Percentiles rank a stretch among this genome's conserved stretches.
Evolutionary conservation across 1,140 invertebrate species (phyloP).

Genomic region (Aphaenogaster rudis): DNA sequence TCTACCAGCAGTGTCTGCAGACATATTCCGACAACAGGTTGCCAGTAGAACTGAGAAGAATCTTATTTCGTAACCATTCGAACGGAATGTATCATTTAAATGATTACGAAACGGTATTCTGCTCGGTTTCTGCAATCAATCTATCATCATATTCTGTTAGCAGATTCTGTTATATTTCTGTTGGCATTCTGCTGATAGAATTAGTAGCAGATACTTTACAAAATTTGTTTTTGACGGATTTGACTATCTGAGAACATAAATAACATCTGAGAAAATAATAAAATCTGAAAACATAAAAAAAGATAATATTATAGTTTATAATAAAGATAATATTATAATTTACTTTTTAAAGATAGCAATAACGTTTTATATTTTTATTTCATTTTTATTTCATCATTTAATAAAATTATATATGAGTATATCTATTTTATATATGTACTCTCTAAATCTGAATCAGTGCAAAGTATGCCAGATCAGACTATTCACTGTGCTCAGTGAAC

Average conservation of each 20-base stretch:
- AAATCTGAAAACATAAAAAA: too few species aligned
- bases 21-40: background rate
- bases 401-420: background rate
- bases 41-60: background rate
- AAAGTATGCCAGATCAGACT: too few species aligned
- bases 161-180: background rate
- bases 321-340: background rate
- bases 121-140: background rate
- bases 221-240: background rate
- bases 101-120: constrained; percentile 1
- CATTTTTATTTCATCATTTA: background rate
- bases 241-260: background rate
- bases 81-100: background rate
- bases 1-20: background rate
- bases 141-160: background rate
- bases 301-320: background rate
- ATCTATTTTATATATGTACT: background rate
- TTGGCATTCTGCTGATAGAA: background rate
- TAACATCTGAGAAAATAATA: too few species aligned
- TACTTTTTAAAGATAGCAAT: background rate
- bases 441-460: too few species aligned
- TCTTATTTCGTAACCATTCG: background rate
- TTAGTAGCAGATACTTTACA: background rate
- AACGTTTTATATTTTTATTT: background rate
- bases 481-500: too few species aligned